Evolutionary conservation across 53 echinoderm and acorn worm species (phyloP).

Genomic region (Holothuria leucospilota): DNA sequence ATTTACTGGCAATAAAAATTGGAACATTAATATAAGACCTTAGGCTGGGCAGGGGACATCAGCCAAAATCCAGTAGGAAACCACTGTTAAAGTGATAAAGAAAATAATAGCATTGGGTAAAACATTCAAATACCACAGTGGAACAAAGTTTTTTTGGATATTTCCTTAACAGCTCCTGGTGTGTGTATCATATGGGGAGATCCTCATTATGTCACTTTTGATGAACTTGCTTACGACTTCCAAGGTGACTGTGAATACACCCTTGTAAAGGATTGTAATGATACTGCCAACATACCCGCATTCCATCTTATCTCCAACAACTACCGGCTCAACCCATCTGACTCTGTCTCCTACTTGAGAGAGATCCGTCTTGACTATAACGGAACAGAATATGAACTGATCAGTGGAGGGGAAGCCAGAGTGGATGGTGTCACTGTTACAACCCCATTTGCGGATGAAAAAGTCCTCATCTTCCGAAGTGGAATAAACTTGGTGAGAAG

Average conservation of each 20-base stretch:
- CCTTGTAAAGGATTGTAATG: constrained; percentile 57
- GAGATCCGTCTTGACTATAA: constrained; percentile 49
- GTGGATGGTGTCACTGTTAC: constrained; percentile 70
- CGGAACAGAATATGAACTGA: constrained; percentile 48
- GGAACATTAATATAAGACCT: no score
- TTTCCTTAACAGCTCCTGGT: constrained; percentile 45
- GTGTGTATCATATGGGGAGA: constrained; percentile 71
- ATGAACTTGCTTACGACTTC: constrained; percentile 66
- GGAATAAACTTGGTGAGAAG: constrained; percentile 31
- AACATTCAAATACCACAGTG: no score
- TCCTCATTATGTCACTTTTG: constrained; percentile 88
- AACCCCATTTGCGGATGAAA: constrained; percentile 52
- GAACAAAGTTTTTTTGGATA: neutral
- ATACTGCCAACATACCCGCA: neutral
- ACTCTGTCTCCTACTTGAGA: constrained; percentile 55
- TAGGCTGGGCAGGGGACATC: no score
- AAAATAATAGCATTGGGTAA: no score
- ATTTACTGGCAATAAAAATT: no score
- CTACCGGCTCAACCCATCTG: constrained; percentile 54
- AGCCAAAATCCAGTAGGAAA: no score
- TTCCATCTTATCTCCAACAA: constrained; percentile 69
- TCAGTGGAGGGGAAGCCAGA: constrained; percentile 40
- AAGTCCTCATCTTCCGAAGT: constrained; percentile 26
- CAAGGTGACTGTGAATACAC: constrained; percentile 81
- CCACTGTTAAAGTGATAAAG: no score